Percentiles rank a stretch among this genome's conserved stretches.
These are phyloP conservation scores for Agonum fuliginosum DNA, from an alignment of 2,888 invertebrate genomes.

Conservation along the genomic window DNA sequence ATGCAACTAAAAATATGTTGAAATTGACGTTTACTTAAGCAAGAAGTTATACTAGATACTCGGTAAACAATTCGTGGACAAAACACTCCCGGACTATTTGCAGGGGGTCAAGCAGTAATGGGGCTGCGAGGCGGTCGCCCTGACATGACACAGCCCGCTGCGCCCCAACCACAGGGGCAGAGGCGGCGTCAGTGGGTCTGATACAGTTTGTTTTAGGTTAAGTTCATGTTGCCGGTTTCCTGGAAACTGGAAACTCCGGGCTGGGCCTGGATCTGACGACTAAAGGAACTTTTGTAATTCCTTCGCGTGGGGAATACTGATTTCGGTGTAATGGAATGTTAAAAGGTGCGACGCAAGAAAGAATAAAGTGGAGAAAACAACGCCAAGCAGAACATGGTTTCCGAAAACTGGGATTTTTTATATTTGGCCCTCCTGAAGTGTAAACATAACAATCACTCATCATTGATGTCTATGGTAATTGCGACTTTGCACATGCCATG, in stretches of 20 bases:
- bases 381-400: too few species aligned
- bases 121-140: not conserved
- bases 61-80: too few species aligned
- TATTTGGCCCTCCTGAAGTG: too few species aligned
- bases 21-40: too few species aligned
- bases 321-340: not conserved
- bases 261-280: not conserved
- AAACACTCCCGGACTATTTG: too few species aligned
- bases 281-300: slow-evolving; percentile 5
- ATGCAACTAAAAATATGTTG: too few species aligned
- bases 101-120: slow-evolving; percentile 7
- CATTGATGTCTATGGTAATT: too few species aligned
- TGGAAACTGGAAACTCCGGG: not conserved
- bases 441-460: too few species aligned
- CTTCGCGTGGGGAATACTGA: not conserved
- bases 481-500: too few species aligned
- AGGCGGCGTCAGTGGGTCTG: not conserved
- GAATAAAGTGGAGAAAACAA: not conserved
- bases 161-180: not conserved
- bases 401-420: too few species aligned
- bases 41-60: too few species aligned
- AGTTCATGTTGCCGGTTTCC: slow-evolving; percentile 1
- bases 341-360: not conserved
- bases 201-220: slow-evolving; percentile 28
- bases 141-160: slow-evolving; percentile 26